phyloP scores from a whole-genome alignment of 1,140 invertebrate species.

The Agraylea sexmaculata region DNA sequence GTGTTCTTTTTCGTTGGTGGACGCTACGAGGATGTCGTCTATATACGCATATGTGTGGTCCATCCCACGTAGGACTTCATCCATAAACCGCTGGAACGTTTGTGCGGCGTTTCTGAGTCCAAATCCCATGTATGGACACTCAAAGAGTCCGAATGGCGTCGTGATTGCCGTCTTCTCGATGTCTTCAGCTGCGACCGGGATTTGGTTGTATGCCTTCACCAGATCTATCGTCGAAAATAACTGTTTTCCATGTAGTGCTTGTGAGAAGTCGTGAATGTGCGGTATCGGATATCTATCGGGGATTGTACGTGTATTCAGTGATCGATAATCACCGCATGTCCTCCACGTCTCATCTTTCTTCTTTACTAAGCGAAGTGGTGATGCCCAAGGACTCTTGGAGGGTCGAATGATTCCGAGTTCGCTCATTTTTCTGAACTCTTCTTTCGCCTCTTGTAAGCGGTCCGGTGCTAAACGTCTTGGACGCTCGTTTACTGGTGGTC shows the following conservation, averaged over 20 bases:
- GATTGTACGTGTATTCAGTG: slow-evolving; percentile 30
- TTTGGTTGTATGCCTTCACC: slow-evolving; percentile 33
- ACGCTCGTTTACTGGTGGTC: too few species aligned
- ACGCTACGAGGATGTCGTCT: slow-evolving; percentile 40
- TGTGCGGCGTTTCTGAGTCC: slow-evolving; percentile 35
- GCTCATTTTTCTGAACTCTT: too few species aligned
- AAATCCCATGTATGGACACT: slow-evolving; percentile 31
- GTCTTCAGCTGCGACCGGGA: slow-evolving; percentile 22
- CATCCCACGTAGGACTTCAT: slow-evolving; percentile 28
- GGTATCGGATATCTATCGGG: slow-evolving; percentile 26
- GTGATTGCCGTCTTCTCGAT: slow-evolving; percentile 30
- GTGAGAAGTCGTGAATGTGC: slow-evolving; percentile 13
- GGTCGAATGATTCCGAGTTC: slow-evolving; percentile 28
- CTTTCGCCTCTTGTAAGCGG: too few species aligned
- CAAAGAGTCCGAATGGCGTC: slow-evolving; percentile 29
- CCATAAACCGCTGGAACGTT: slow-evolving; percentile 41
- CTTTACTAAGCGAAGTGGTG: slow-evolving; percentile 30
- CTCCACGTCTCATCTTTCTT: slow-evolving; percentile 30
- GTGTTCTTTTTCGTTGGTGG: slow-evolving; percentile 23
- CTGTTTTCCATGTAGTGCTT: slow-evolving; percentile 5
- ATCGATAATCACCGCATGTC: slow-evolving; percentile 34
- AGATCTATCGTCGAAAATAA: slow-evolving; percentile 37
- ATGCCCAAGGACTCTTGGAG: slow-evolving; percentile 33
- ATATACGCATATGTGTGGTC: slow-evolving; percentile 33
- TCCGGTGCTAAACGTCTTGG: too few species aligned